Conservation (phyloP, 2,113 vertebrate genomes). For the Hemiprocne comata region DNA sequence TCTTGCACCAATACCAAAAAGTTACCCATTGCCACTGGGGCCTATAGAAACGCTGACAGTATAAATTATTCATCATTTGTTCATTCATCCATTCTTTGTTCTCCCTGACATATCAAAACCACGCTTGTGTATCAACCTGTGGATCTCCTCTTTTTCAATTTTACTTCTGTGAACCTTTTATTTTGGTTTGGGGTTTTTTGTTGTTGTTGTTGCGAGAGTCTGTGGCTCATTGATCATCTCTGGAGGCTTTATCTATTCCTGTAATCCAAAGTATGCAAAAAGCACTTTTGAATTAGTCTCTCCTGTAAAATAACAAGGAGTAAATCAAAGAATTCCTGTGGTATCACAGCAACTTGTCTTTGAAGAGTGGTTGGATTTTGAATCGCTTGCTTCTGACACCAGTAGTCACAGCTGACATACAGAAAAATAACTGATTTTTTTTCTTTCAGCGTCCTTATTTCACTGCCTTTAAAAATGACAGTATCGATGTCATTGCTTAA, state of each 20-base stretch:
- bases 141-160: background rate
- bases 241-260: background rate
- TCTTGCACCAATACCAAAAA: background rate
- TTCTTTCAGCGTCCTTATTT: background rate
- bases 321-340: background rate
- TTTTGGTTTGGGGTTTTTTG: background rate
- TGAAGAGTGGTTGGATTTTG: background rate
- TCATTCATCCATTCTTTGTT: background rate
- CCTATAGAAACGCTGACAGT: background rate
- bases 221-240: background rate
- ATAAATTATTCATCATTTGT: background rate
- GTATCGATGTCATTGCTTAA: rapidly evolving
- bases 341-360: background rate
- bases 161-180: background rate
- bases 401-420: background rate
- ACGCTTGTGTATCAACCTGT: background rate
- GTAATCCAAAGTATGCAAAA: background rate
- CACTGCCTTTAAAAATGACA: background rate
- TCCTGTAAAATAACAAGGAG: background rate
- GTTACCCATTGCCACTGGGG: background rate
- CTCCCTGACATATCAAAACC: background rate
- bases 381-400: background rate
- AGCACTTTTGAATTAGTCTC: background rate
- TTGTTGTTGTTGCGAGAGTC: background rate
- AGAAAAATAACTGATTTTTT: background rate